Percentiles rank a stretch among this genome's conserved stretches.
Conservation (phyloP, 2,888 invertebrate species). For the Netelia virgata region DNA sequence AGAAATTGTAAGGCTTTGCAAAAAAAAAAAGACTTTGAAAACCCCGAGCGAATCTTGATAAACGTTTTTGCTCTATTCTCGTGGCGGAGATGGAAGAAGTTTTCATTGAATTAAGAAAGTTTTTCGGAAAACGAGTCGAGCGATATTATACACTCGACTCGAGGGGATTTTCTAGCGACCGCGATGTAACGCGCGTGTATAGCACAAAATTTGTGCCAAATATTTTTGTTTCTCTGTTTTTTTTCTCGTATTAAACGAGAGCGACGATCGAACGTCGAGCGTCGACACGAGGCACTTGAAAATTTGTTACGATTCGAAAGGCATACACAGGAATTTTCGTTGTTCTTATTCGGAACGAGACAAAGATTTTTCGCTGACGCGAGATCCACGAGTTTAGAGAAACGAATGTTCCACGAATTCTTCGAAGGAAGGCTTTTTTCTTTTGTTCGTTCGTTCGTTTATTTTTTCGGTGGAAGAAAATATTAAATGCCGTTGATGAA, state of each 20-base stretch:
- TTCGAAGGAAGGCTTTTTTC: no score
- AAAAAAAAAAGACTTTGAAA: conserved; percentile 42
- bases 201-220: neutral
- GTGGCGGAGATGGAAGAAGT: conserved; percentile 68
- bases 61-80: conserved; percentile 66
- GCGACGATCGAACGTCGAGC: neutral
- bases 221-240: no score
- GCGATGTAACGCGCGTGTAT: conserved; percentile 3
- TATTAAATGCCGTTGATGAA: conserved; percentile 50
- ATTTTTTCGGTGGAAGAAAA: neutral
- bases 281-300: neutral
- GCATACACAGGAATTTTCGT: conserved; percentile 13
- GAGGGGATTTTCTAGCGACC: neutral
- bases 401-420: no score
- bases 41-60: conserved; percentile 64
- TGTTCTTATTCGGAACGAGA: neutral
- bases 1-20: conserved; percentile 42
- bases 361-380: conserved; percentile 23
- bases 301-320: neutral
- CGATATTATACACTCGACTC: conserved; percentile 32
- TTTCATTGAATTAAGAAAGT: conserved; percentile 71
- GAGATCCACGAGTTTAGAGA: neutral
- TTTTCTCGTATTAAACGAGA: neutral
- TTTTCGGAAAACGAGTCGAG: conserved; percentile 45
- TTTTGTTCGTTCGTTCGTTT: no score